phyloP scores from a whole-genome alignment of 2,888 invertebrate genomes.

The Petrolisthes manimaculis region DNA sequence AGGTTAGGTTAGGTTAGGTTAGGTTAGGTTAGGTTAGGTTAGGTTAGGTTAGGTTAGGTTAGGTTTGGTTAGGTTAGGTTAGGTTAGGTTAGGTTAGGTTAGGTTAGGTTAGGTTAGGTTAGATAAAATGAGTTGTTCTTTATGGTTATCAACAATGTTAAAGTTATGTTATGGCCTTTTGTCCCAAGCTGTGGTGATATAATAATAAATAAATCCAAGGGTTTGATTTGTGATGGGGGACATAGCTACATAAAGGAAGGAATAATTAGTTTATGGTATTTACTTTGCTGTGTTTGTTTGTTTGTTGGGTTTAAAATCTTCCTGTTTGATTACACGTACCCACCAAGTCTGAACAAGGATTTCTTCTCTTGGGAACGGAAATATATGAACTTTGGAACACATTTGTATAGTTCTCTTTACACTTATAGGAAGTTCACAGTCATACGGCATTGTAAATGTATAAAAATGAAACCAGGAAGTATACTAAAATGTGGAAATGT shows the following conservation, averaged over 20 bases:
- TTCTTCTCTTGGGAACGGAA: too few species aligned
- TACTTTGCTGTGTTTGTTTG: too few species aligned
- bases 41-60: neutral
- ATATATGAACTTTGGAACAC: too few species aligned
- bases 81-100: neutral
- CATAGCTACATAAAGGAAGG: neutral
- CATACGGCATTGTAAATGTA: too few species aligned
- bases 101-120: conserved; percentile 2
- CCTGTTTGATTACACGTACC: too few species aligned
- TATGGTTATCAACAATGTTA: neutral
- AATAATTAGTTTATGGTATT: neutral
- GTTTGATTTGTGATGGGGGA: neutral
- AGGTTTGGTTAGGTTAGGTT: neutral
- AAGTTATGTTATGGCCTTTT: neutral
- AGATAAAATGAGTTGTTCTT: neutral
- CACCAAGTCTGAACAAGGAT: too few species aligned
- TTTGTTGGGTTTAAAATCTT: too few species aligned
- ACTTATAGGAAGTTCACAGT: too few species aligned
- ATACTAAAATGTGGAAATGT: too few species aligned
- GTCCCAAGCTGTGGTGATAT: too few species aligned
- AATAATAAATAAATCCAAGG: neutral
- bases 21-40: neutral
- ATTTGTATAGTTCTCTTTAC: too few species aligned
- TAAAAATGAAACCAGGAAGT: too few species aligned
- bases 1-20: neutral